Evolutionary conservation across 2,797 vertebrate species (phyloP), one percentile per base, ranked within the genome.

Genomic region (Macropodus opercularis): DNA sequence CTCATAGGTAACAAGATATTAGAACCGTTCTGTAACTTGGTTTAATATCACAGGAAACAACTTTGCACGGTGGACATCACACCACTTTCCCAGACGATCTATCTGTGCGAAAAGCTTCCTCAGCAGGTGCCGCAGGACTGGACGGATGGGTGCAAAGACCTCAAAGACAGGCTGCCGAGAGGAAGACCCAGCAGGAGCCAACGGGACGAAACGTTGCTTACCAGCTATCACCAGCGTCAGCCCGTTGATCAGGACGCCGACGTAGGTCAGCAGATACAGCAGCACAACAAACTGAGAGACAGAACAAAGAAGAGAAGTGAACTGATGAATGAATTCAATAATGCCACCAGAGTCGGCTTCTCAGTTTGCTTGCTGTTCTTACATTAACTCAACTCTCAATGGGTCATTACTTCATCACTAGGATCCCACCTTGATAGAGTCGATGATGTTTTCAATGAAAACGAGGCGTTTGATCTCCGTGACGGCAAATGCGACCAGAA

Each of bases 221-320:
- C 95, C 94, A 17, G 91, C 83, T 67, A 96, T 94, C 55, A 96
- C 76, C 76, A 97, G 92, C 18, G 95, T 97, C 75, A 97, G 86
- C 55, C 96, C 95, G 4, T 92, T 96, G 86, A 92, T 92, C 24
- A 89, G 63, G 3, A 93, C 69, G 7, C 96, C 96, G 18, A 97
- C 91, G 15, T 93, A 94, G 14, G 92, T 94, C 89, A 98, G 67
- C 88, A 96, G 85, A 84, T 96, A 97, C 85, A 96, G 93, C 48
- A 98, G 84, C 58, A 91, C 77, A 18, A 93, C 80, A 67, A 98
- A 94, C 96, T 98, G 87, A 35, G 29, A 55, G 27, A 32, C 8
- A 46, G 18, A 79, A 26, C 54, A 61, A 31, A 71, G 22, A 24
- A 19, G 32, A 24, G 15, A 10, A 2, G 18, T 14, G 1, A 51